Base-by-base conservation (phyloP, 1,140 invertebrate species). In the Drosophila pectinifera region DNA sequence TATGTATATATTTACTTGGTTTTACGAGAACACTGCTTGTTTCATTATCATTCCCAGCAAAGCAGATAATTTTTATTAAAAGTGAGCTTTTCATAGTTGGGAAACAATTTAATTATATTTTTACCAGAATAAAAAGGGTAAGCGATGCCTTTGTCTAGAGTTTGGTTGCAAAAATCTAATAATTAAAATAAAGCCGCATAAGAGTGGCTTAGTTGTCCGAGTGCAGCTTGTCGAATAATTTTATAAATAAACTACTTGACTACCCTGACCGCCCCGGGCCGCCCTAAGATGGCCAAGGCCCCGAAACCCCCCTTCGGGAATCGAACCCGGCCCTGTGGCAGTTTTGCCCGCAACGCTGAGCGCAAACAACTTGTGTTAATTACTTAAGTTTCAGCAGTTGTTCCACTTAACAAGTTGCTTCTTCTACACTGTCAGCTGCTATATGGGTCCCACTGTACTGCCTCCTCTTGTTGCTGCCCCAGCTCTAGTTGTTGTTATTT, bases 381-480 rank as follows among this genome's bases (percentile, higher is more conserved):
- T 88, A 85, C 82, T 74, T 86, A 88, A 88, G 78, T 88, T 88
- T 86, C 65, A 85, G 78, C 82, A 80, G 75, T 85, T 85, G 80
- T 78, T 82, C 78, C 76, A 84, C 80, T 84, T 84, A 84, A 79
- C 74, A 82, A 82, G 80, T 82, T 82, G 77, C 61, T 73, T 41
- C 49, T 80, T 45, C 39, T 26, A 69, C 62, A 39, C 48, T 68
- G 39, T 38, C 48, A 54, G 20, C 28, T 20, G 57, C 39, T 42
- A 45, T 43, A 45, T 53, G 49, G 39, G 16, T n/a, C 0, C 41
- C 6, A n/a, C 41, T 22, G 5, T 22, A 24, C 38, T 14, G 43
- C 57, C 42, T 2, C 20, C 24, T 41, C 8, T 20, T 42, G 48
- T 51, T 64, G 31, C 45, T 58, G 42, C 20, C 46, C 38, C 48